Percentiles rank a stretch among this genome's conserved stretches.
Conservation (phyloP, 2,113 vertebrate species). For the Epinephelus moara region DNA sequence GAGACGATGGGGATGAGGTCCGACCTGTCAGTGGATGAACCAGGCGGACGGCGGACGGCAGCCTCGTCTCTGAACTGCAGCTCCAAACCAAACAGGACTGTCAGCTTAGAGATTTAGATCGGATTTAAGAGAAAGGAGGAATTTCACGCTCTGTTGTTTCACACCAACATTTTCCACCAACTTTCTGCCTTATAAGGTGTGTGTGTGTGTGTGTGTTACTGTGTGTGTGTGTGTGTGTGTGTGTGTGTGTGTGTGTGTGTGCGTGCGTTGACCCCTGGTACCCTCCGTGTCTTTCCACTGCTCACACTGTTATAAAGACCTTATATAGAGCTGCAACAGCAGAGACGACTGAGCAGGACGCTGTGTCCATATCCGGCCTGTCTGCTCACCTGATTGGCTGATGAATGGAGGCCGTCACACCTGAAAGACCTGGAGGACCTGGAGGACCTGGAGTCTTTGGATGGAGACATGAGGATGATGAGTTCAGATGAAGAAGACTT, state of each 20-base stretch:
- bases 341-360: background rate
- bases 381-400: slow-evolving; percentile 16
- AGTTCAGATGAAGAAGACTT: too few relatives aligned
- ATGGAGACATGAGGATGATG: too few relatives aligned
- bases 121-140: slow-evolving; percentile 61
- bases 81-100: slow-evolving; percentile 50
- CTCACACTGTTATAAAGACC: slow-evolving; percentile 29
- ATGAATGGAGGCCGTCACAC: too few relatives aligned
- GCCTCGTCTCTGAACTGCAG: slow-evolving; percentile 3
- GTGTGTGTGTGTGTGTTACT: background rate
- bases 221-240: slow-evolving; percentile 20
- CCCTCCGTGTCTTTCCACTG: slow-evolving; percentile 38
- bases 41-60: too few relatives aligned
- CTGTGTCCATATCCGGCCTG: background rate
- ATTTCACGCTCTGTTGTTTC: slow-evolving; percentile 62
- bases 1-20: too few relatives aligned
- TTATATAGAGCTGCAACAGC: slow-evolving; percentile 64
- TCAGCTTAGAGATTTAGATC: slow-evolving; percentile 46
- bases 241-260: slow-evolving; percentile 21
- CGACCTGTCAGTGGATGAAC: too few relatives aligned
- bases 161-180: slow-evolving; percentile 64
- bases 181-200: slow-evolving; percentile 68
- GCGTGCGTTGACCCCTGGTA: slow-evolving; percentile 34
- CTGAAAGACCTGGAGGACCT: too few relatives aligned
- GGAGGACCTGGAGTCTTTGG: too few relatives aligned